phyloP scores from a whole-genome alignment of 2,888 invertebrate species.

The Ormyrus pomaceus region DNA sequence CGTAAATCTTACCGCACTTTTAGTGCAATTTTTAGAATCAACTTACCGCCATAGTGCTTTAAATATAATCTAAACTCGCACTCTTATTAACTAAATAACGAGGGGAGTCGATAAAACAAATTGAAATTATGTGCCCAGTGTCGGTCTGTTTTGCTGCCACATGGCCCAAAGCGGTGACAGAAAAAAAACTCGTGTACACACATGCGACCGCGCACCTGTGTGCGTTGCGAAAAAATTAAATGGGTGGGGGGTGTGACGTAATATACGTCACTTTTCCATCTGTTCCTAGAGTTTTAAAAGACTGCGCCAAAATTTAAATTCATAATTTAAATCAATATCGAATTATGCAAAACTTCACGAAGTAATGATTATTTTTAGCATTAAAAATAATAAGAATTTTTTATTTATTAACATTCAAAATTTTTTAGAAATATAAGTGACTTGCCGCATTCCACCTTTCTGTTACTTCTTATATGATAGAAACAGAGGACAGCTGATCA shows the following conservation, averaged over 20 bases:
- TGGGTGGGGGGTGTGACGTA: background rate
- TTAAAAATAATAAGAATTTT: too few relatives aligned
- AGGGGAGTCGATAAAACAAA: slow-evolving; percentile 7
- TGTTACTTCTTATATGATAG: too few relatives aligned
- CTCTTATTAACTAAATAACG: slow-evolving; percentile 35
- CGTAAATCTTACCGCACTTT: background rate
- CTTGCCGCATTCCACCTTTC: too few relatives aligned
- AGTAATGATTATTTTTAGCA: too few relatives aligned
- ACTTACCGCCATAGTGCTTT: slow-evolving; percentile 55
- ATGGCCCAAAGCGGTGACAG: slow-evolving; percentile 24
- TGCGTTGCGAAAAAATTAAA: background rate
- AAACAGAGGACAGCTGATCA: too few relatives aligned
- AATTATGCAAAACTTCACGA: background rate
- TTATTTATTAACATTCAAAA: too few relatives aligned
- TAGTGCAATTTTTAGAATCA: background rate
- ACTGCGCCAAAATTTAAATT: background rate
- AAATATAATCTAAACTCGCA: slow-evolving; percentile 24
- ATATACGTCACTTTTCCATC: background rate
- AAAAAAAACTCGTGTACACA: background rate
- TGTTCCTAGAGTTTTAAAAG: background rate
- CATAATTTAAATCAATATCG: background rate
- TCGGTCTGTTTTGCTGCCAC: slow-evolving; percentile 44
- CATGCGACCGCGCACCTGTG: background rate
- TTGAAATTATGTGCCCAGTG: slow-evolving; percentile 20
- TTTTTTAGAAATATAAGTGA: too few relatives aligned